Evolutionary conservation across 2,113 vertebrate species (phyloP), one percentile per base, ranked within the genome.

Genomic region (Motacilla alba): DNA sequence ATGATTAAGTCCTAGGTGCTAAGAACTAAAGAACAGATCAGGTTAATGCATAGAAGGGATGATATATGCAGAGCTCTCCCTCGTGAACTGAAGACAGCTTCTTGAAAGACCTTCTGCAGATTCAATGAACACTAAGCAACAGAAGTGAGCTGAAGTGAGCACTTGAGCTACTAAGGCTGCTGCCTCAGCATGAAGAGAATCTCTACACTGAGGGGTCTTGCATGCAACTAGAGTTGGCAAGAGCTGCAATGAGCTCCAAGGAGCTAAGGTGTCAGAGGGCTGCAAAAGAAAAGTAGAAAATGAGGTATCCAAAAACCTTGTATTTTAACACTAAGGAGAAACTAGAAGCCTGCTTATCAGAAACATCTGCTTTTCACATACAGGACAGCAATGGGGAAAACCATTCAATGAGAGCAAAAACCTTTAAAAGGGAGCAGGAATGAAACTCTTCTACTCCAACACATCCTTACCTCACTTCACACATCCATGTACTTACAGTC

Each of bases 151-250:
- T 75, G 35, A 72, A 80, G 35, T 47, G 63, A 69, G 47, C 23
- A 72, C 43, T 53, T 72, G 43, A 87, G 60, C 41, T 59, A 28
- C 39, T 49, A 28, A 53, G 30, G 26, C 56, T 70, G 37, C 55
- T 31, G 23, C 37, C 19, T 53, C 18, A 44, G 12, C 24, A 64
- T 3, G n/a, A 63, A n/a, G 31, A 83, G 26, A 30, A 24, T 19
- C 35, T 55, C 55, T 50, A 9, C 27, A 44, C 10, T 28, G 41
- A 81, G 44, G 50, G 28, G 24, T 59, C 59, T 14, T 59, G 7
- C 15, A 41, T 0, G 0, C 37, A 87, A 50, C 3, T 35, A 63
- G 58, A 72, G 28, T 0, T 41, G 31, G 39, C 39, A 90, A 87
- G 64, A 76, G 22, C 39, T 60, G 55, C 60, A 63, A 41, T 4